Conservation (phyloP, 2,113 vertebrate genomes). For the Colistium nudipinnis region DNA sequence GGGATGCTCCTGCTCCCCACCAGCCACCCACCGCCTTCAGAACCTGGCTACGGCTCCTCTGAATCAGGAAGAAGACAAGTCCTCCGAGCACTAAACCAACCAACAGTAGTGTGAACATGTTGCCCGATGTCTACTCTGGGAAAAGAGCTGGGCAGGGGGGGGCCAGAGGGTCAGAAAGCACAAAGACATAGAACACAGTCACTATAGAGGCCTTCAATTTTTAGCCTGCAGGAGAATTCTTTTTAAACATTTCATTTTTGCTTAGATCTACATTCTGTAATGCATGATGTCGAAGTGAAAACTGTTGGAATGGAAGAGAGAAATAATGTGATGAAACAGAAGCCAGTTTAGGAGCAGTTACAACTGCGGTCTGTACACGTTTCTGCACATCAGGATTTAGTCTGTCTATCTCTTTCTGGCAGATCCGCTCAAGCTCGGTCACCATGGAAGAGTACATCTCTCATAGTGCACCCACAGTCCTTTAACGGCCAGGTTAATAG, state of each 20-base stretch:
- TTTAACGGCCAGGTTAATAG: too few relatives aligned
- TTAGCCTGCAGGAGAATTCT: background rate
- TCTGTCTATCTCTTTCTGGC: too few relatives aligned
- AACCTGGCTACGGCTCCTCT: constrained; percentile 75
- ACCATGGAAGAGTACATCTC: too few relatives aligned
- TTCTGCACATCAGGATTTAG: too few relatives aligned
- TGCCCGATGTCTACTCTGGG: constrained; percentile 15
- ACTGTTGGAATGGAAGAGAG: too few relatives aligned
- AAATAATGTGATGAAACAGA: too few relatives aligned
- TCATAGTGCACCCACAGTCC: too few relatives aligned
- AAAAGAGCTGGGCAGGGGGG: background rate
- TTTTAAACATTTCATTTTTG: background rate
- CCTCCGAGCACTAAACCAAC: constrained; percentile 77
- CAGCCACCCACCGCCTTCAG: constrained; percentile 85
- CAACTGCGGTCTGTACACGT: too few relatives aligned
- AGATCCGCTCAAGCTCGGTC: too few relatives aligned
- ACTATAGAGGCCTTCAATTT: background rate
- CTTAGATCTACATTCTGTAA: too few relatives aligned
- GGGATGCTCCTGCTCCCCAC: constrained; percentile 82
- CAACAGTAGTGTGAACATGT: constrained; percentile 78
- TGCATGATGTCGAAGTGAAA: too few relatives aligned
- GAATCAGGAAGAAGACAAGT: constrained; percentile 78
- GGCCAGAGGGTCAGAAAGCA: background rate
- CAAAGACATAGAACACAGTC: background rate
- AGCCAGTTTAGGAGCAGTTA: too few relatives aligned